These are phyloP conservation scores for Pseudomyrmex gracilis DNA, from an alignment of 1,140 invertebrate species.

Conservation along the genomic window DNA sequence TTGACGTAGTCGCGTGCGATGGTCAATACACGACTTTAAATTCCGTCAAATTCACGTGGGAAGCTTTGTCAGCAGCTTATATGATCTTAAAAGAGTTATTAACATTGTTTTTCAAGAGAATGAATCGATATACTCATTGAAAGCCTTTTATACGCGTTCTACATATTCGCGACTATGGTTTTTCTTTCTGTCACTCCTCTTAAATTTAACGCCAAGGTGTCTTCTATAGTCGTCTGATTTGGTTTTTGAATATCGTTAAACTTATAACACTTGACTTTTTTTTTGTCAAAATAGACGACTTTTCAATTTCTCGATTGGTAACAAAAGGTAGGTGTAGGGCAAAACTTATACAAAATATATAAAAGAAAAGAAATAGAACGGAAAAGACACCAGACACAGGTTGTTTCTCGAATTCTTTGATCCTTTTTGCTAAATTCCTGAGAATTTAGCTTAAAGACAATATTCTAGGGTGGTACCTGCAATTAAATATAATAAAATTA, in stretches of 20 bases:
- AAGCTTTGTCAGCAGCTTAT: conserved; percentile 79
- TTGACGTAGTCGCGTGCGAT: conserved; percentile 56
- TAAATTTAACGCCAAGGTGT: conserved; percentile 75
- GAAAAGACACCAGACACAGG: background rate
- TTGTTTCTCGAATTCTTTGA: conserved; percentile 5
- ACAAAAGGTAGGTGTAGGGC: background rate
- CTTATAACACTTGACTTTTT: background rate
- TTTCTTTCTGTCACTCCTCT: conserved; percentile 61
- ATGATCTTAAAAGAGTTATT: conserved; percentile 74
- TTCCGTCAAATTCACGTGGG: conserved; percentile 74
- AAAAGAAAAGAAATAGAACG: background rate
- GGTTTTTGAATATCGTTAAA: background rate
- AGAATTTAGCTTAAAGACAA: background rate
- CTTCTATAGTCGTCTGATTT: conserved; percentile 4
- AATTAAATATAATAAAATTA: conserved; percentile 52
- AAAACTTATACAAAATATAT: conserved; percentile 33
- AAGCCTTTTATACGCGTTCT: conserved; percentile 75
- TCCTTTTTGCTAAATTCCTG: background rate
- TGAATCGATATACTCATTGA: conserved; percentile 75
- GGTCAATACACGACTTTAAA: conserved; percentile 42
- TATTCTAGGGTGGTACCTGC: conserved; percentile 37
- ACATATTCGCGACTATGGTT: conserved; percentile 73
- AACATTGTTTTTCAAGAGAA: conserved; percentile 81
- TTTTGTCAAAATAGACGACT: background rate
- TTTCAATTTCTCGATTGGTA: background rate